These are phyloP conservation scores for Gorsachius goisagi DNA, from an alignment of 2,113 vertebrate genomes.

Conservation along the genomic window DNA sequence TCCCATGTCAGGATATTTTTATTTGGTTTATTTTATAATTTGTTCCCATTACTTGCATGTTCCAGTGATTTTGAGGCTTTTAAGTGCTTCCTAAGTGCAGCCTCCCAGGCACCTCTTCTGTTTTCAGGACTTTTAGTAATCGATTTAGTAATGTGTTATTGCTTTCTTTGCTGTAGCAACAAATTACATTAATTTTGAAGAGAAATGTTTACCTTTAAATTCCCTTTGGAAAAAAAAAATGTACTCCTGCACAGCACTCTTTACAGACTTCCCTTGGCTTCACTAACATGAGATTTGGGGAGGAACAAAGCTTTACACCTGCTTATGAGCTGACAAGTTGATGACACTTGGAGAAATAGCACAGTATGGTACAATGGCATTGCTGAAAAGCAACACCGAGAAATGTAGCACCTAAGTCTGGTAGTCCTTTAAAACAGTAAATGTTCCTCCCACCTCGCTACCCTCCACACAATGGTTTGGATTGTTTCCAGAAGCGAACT, in stretches of 20 bases:
- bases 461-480: conserved; percentile 11
- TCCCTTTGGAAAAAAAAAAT: not conserved
- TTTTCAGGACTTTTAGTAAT: conserved; percentile 40
- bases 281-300: not conserved
- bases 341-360: conserved; percentile 53
- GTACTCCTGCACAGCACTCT: not conserved
- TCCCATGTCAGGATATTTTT: not conserved
- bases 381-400: conserved; percentile 53
- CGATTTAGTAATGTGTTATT: conserved; percentile 15
- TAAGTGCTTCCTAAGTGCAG: conserved; percentile 15
- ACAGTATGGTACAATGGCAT: conserved; percentile 34
- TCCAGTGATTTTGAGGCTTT: conserved; percentile 23
- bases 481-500: not conserved
- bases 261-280: not conserved
- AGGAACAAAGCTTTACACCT: conserved; percentile 41
- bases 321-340: conserved; percentile 45
- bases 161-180: conserved; percentile 38
- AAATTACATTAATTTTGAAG: conserved; percentile 36
- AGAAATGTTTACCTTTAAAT: conserved; percentile 38
- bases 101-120: conserved; percentile 19
- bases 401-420: conserved; percentile 41
- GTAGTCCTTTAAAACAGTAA: conserved; percentile 55
- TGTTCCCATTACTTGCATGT: conserved; percentile 16
- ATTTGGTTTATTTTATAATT: conserved; percentile 47
- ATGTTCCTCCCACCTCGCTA: not conserved